Percentiles rank a stretch among this genome's conserved stretches.
Evolutionary conservation across 2,113 vertebrate species (phyloP).

Genomic region (Pleuronectes platessa): DNA sequence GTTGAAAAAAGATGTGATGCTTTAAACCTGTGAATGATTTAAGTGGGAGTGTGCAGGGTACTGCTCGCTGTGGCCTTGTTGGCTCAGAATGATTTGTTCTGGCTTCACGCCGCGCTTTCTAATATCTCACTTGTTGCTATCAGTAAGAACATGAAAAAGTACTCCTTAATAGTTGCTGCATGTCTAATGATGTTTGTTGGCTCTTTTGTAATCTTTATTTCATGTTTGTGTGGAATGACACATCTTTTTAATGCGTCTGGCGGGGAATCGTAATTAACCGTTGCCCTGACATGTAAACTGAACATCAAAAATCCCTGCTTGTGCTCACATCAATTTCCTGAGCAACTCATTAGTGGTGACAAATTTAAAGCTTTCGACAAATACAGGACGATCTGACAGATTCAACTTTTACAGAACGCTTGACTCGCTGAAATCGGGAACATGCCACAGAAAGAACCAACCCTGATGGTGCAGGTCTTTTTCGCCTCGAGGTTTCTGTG

Average conservation of each 20-base stretch:
- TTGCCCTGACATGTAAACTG: too few species aligned
- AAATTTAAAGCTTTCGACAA: too few species aligned
- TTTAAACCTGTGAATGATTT: slow-evolving; percentile 3
- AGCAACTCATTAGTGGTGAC: background rate
- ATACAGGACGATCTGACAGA: background rate
- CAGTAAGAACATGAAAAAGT: background rate
- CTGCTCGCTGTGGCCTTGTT: background rate
- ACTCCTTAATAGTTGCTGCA: background rate
- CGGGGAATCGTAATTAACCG: too few species aligned
- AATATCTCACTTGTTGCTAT: slow-evolving; percentile 1
- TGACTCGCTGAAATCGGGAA: slow-evolving; percentile 6
- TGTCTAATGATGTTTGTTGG: background rate
- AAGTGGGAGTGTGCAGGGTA: slow-evolving; percentile 23
- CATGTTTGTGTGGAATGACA: background rate
- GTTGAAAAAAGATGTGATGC: slow-evolving; percentile 26
- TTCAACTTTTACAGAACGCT: background rate
- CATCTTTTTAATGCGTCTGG: background rate
- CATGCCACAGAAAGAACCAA: background rate
- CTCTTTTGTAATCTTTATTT: background rate
- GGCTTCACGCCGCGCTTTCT: slow-evolving; percentile 11
- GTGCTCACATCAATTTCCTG: background rate
- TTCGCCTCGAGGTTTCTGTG: background rate
- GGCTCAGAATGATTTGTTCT: slow-evolving; percentile 7
- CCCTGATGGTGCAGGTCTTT: background rate
- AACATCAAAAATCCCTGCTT: too few species aligned